Evolutionary conservation across 2,888 invertebrate species (phyloP), one percentile per base, ranked within the genome.

Genomic region (Calameuta idolon): DNA sequence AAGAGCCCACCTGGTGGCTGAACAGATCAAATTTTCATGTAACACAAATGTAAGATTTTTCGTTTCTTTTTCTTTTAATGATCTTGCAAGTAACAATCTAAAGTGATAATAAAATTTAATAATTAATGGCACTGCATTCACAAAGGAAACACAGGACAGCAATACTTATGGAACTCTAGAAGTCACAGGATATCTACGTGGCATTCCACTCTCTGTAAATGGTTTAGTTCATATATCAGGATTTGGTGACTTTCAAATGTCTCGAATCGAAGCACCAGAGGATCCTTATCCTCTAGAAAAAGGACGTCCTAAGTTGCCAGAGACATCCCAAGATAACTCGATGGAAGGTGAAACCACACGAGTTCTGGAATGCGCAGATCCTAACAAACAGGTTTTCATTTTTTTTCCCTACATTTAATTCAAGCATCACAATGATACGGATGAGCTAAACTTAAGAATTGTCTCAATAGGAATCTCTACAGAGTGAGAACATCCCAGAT

Each of bases 221-320:
- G 94, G 96, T 81, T 93, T 99, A 77, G 94, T 99, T 34, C 98
- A 99, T 89, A 94, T 99, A 77, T 96, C 97, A 73, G 98, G 98
- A 0, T 94, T 97, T 87, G 99, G 99, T 12, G 97, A 98, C 89
- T 99, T 96, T 89, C 98, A 98, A 93, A 95, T 99, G 94, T 93
- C 93, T 0, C 94, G 95, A 90, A 96, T 99, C 83, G 95, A 95
- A 91, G 93, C 94, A 0, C 92, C 94, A 1, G 92, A 93, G 80
- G 96, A 97, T 92, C 96, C 96, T 2, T 94, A 95, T 90, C 94
- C 94, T 77, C 84, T 94, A 71, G 92, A 86, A 90, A 94, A 83
- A 93, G 93, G n/a, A 34, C 80, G 76, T 12, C 80, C 80, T n/a
- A 86, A 83, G 76, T 79, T 23, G 31, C 12, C 55, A 71, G 40